Evolutionary conservation across 1,140 invertebrate species (phyloP), one percentile per base, ranked within the genome.

Genomic region (Drosophila aff.): DNA sequence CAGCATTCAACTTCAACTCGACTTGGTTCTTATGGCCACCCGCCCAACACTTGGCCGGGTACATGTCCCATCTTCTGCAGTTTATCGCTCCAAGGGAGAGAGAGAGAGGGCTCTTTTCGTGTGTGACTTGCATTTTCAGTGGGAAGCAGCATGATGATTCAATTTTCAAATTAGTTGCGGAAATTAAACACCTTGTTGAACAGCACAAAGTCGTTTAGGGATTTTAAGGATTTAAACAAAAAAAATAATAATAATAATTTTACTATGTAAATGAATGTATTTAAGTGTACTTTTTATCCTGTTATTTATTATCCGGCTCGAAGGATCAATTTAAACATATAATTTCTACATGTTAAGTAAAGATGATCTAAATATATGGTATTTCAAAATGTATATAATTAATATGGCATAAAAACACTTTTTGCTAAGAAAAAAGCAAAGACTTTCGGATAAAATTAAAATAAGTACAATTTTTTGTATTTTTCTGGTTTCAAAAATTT

Each of bases 91-190:
- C 7, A 26, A 7, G 23, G 5, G 49, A 13, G 33, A 3, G 31
- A 4, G 31, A 3, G 9, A n/a, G 26, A 4, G 23, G 1, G 18
- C 50, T 4, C 7, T 10, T 21, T 36, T 16, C 15, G 36, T n/a
- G 53, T 57, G 53, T 57, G 53, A 57, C 53, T 57, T 57, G 53
- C 53, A 57, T 57, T 57, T 57, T 57, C 15, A n/a, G 53, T 57
- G 53, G 15, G 0, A 57, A 26, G 21, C 10, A 16, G 53, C 36
- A 21, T n/a, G 53, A 57, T n/a, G 21, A 57, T 40, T 57, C 53
- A 57, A 57, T 57, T 40, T 57, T 16, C 9, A 40, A 40, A 57
- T 57, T 57, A 57, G 53, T n/a, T 57, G 11, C 33, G 21, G 33
- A 55, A 23, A 55, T 55, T 55, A 57, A 36, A 40, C 53, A 57